Conservation (phyloP, 2,888 invertebrate genomes). For the Idaea dimidiata region DNA sequence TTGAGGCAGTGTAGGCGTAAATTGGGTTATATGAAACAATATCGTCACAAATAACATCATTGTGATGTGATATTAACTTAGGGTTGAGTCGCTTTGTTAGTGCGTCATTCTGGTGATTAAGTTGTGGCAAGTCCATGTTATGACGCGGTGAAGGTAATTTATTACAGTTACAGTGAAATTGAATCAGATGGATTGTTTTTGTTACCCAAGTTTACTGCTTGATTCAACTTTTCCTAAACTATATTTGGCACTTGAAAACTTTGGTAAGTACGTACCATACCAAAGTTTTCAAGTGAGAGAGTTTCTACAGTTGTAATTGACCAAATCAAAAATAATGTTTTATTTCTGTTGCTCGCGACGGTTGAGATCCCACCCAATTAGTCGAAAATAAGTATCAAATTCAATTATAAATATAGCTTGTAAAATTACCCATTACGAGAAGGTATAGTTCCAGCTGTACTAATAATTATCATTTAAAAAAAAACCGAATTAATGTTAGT, state of each 20-base stretch:
- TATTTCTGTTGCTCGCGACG: no score
- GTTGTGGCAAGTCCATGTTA: conserved; percentile 20
- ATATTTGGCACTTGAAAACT: neutral
- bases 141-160: conserved; percentile 1
- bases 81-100: conserved; percentile 28
- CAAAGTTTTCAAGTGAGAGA: no score
- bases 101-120: conserved; percentile 30
- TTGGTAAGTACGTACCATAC: neutral
- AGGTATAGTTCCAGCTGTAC: no score
- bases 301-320: no score
- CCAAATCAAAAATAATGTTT: no score
- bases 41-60: conserved; percentile 12
- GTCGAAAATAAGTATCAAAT: no score
- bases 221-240: neutral
- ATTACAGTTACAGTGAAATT: neutral
- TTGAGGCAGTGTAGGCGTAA: neutral
- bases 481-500: no score
- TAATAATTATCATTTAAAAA: no score
- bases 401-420: no score
- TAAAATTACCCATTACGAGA: no score
- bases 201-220: neutral
- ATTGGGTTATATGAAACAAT: neutral
- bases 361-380: no score
- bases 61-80: conserved; percentile 40
- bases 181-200: neutral